phyloP scores from a whole-genome alignment of 2,888 invertebrate genomes.

The Pollenia angustigena region DNA sequence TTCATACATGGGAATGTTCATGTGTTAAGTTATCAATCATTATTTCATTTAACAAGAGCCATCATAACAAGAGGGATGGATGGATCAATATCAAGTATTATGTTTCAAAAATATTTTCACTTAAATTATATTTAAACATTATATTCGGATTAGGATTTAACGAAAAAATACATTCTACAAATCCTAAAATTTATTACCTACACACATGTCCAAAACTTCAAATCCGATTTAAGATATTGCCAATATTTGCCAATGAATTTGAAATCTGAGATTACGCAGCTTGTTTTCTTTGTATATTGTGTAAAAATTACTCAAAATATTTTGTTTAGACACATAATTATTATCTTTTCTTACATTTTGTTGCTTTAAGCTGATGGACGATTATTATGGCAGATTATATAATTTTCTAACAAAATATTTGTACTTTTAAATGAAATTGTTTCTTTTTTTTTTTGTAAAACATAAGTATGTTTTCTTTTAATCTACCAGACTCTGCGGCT shows the following conservation, averaged over 20 bases:
- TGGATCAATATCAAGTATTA: slow-evolving; percentile 10
- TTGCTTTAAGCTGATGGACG: background rate
- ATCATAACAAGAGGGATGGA: background rate
- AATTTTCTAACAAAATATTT: slow-evolving; percentile 39
- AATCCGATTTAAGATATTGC: background rate
- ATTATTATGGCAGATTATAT: slow-evolving; percentile 43
- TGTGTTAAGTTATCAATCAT: slow-evolving; percentile 16
- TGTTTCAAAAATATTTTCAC: background rate
- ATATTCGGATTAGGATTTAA: slow-evolving; percentile 2
- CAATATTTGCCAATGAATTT: background rate
- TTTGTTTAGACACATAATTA: slow-evolving; percentile 7
- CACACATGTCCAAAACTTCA: background rate
- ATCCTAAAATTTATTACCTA: background rate
- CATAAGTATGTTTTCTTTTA: background rate
- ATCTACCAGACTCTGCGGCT: slow-evolving; percentile 1
- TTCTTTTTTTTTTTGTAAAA: background rate
- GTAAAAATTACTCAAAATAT: slow-evolving; percentile 14
- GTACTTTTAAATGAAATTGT: slow-evolving; percentile 1
- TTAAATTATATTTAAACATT: slow-evolving; percentile 8
- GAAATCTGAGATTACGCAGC: slow-evolving; percentile 1
- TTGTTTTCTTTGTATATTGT: slow-evolving; percentile 11
- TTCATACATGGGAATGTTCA: background rate
- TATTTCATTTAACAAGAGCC: background rate
- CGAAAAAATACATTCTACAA: background rate
- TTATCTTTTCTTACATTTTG: background rate